These are phyloP conservation scores for Meloidogyne floridensis DNA, from an alignment of 1,140 invertebrate genomes.

Conservation along the genomic window DNA sequence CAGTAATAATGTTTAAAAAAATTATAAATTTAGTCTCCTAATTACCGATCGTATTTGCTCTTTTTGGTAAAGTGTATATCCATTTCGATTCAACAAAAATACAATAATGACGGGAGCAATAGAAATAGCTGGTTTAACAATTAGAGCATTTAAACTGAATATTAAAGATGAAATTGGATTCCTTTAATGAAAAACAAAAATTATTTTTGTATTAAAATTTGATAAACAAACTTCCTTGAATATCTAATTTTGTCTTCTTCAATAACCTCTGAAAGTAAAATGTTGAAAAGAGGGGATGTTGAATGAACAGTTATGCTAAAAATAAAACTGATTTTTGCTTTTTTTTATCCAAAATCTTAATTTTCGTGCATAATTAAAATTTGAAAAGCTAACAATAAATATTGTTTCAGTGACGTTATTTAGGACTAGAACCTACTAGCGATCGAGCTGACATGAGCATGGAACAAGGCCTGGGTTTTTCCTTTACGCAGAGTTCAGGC, in stretches of 20 bases:
- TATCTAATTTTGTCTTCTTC: slow-evolving; percentile 59
- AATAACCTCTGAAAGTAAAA: slow-evolving; percentile 62
- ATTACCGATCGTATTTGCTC: slow-evolving; percentile 17
- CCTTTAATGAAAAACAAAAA: slow-evolving; percentile 12
- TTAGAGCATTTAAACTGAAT: slow-evolving; percentile 51
- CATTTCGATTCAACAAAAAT: slow-evolving; percentile 47
- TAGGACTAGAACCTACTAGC: too few relatives aligned
- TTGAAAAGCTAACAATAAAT: too few relatives aligned
- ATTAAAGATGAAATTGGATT: slow-evolving; percentile 48
- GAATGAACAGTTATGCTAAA: slow-evolving; percentile 58
- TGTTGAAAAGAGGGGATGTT: slow-evolving; percentile 60
- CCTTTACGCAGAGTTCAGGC: too few relatives aligned
- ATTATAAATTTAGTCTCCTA: not conserved
- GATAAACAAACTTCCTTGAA: slow-evolving; percentile 34
- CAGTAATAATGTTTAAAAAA: too few relatives aligned
- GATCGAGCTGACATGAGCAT: too few relatives aligned
- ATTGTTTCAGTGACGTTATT: too few relatives aligned
- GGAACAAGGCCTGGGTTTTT: too few relatives aligned
- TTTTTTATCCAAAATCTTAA: too few relatives aligned
- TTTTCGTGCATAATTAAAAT: too few relatives aligned
- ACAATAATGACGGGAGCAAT: slow-evolving; percentile 55
- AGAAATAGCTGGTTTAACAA: slow-evolving; percentile 53
- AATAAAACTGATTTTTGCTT: not conserved
- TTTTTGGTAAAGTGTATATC: slow-evolving; percentile 35
- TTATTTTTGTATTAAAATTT: not conserved